Evolutionary conservation across 2,797 vertebrate species (phyloP).

Genomic region (Danio aesculapii): DNA sequence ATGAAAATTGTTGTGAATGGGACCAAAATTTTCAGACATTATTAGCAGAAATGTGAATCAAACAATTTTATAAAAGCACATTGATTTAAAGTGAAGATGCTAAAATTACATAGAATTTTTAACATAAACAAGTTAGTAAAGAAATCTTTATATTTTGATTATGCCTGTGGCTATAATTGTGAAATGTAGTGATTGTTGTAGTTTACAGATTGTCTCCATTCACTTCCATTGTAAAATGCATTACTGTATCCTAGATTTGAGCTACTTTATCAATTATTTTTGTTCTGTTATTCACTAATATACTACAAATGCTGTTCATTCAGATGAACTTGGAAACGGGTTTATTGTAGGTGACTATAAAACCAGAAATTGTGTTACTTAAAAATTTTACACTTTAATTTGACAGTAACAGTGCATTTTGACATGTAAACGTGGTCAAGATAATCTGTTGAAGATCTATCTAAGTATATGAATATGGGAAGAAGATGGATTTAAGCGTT

Average conservation of each 20-base stretch:
- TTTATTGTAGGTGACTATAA: too few relatives aligned
- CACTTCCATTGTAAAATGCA: background rate
- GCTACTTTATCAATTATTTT: background rate
- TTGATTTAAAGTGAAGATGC: background rate
- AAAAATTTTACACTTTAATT: too few relatives aligned
- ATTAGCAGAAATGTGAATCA: background rate
- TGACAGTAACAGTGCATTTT: too few relatives aligned
- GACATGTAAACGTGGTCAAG: too few relatives aligned
- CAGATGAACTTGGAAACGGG: too few relatives aligned
- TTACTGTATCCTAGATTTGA: background rate
- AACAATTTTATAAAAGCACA: background rate
- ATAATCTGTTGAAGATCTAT: too few relatives aligned
- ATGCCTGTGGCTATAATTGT: background rate
- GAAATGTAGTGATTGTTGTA: background rate
- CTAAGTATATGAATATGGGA: too few relatives aligned
- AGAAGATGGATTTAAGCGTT: too few relatives aligned
- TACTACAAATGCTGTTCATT: background rate
- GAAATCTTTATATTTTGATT: background rate
- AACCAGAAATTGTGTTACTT: too few relatives aligned
- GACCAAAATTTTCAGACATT: background rate
- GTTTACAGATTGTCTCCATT: background rate
- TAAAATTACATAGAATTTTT: background rate
- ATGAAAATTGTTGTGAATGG: background rate
- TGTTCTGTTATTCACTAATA: background rate
- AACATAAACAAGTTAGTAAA: background rate